Evolutionary conservation across 2,113 vertebrate species (phyloP).

Genomic region (Microtus oregoni): DNA sequence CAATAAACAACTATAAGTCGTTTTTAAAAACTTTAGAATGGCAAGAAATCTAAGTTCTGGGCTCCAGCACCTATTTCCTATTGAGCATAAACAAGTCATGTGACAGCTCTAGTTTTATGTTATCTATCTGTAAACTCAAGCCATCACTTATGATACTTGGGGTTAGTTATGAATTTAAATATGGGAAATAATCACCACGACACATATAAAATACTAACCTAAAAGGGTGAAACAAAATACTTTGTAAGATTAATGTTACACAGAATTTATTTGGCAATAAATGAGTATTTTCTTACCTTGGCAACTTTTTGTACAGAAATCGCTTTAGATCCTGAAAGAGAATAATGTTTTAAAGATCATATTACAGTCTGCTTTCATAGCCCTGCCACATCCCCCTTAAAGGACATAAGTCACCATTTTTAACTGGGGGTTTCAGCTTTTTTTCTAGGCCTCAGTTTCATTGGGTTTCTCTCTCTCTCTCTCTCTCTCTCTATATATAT

Average conservation of each 20-base stretch:
- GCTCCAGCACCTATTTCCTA: background rate
- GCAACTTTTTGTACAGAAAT: constrained; percentile 96
- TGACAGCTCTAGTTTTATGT: background rate
- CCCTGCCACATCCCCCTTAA: background rate
- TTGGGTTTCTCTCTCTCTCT: no score
- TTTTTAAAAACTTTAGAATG: background rate
- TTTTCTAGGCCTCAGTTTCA: constrained; percentile 31
- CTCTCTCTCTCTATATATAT: no score
- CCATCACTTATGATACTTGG: background rate
- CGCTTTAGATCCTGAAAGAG: constrained; percentile 94
- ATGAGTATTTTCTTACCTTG: constrained; percentile 89
- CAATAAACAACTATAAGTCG: background rate
- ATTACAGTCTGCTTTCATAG: background rate
- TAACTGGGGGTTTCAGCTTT: background rate
- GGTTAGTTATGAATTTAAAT: constrained; percentile 1
- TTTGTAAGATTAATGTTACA: background rate
- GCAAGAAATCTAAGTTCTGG: constrained; percentile 27
- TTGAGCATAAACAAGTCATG: background rate
- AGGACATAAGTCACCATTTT: background rate
- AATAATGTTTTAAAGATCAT: constrained; percentile 45
- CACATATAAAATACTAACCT: background rate
- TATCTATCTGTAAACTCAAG: background rate
- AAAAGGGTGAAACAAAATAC: background rate
- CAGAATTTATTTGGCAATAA: background rate
- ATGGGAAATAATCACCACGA: background rate